Base-by-base conservation (phyloP, 2,113 vertebrate genomes). In the Alaudala cheleensis region DNA sequence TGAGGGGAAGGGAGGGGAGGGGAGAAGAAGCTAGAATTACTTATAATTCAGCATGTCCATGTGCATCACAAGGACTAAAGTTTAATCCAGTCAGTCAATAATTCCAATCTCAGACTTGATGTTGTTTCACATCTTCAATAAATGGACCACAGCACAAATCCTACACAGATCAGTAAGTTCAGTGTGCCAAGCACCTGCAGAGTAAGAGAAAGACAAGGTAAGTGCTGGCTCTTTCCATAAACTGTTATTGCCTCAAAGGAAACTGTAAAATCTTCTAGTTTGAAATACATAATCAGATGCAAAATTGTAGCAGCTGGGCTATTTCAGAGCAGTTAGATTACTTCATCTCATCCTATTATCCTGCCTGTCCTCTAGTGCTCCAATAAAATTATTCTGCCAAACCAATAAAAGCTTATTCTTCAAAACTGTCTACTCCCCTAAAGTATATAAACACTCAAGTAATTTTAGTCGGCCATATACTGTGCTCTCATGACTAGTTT, bases 101-200 rank as follows among this genome's bases (percentile, higher is more conserved):
- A 93, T 88, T 92, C 62, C 72, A 91, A 94, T 82, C 84, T 92
- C 95, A 57, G 91, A 96, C 72, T 67, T 4, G 0, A 16, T 7
- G 81, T 70, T 42, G 60, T 44, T 96, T 97, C 86, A 98, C 97
- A 97, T 98, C 96, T 97, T 98, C 95, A 78, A 53, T 67, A 90
- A 77, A 50, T 90, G 21, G 86, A 83, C 82, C 40, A 73, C 88
- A 81, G 95, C 44, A 47, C 14, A 86, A 95, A 81, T 87, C 73
- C 66, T 88, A 93, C 80, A 95, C 90, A 93, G 89, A 90, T 23
- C 65, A 86, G 69, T 69, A 96, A 81, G 74, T 51, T 94, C 86
- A 14, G 73, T 47, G 54, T 94, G 93, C 83, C 84, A 84, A 90
- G 78, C 93, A 96, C 96, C 98, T 98, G 94, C 16, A 44, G 96